A percentile compares a stretch with the other conserved stretches of the same genome.
Conservation (phyloP, 2,797 vertebrate species). For the Danio albolineatus region DNA sequence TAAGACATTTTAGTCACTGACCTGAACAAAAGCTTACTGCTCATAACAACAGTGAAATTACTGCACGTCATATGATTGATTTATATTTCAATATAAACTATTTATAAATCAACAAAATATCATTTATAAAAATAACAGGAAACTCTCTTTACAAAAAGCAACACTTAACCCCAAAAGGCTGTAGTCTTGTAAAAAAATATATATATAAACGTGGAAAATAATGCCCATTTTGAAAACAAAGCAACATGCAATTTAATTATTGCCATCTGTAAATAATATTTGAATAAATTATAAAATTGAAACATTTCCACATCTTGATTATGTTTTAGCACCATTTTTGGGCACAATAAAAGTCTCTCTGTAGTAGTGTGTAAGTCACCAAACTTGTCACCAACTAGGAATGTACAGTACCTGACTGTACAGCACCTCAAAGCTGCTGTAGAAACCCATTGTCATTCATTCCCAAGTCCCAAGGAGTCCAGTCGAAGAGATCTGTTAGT, state of each 20-base stretch:
- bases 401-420: not conserved
- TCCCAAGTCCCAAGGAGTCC: constrained; percentile 50
- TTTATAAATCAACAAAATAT: too few relatives aligned
- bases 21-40: too few relatives aligned
- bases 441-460: constrained; percentile 2
- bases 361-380: constrained; percentile 18
- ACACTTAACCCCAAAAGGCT: not conserved
- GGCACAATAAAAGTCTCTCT: not conserved
- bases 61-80: too few relatives aligned
- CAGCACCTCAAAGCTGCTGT: constrained; percentile 37
- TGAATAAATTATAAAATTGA: not conserved
- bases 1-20: too few relatives aligned
- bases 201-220: not conserved
- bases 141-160: not conserved
- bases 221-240: not conserved
- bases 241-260: constrained; percentile 1
- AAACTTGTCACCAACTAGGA: not conserved
- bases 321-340: not conserved
- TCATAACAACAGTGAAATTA: too few relatives aligned
- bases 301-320: constrained; percentile 12
- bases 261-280: not conserved
- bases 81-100: too few relatives aligned
- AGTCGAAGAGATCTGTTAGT: constrained; percentile 52
- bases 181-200: not conserved
- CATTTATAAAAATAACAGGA: too few relatives aligned